Evolutionary conservation across 2,113 vertebrate genomes (phyloP).

Genomic region (Syngnathus floridae): DNA sequence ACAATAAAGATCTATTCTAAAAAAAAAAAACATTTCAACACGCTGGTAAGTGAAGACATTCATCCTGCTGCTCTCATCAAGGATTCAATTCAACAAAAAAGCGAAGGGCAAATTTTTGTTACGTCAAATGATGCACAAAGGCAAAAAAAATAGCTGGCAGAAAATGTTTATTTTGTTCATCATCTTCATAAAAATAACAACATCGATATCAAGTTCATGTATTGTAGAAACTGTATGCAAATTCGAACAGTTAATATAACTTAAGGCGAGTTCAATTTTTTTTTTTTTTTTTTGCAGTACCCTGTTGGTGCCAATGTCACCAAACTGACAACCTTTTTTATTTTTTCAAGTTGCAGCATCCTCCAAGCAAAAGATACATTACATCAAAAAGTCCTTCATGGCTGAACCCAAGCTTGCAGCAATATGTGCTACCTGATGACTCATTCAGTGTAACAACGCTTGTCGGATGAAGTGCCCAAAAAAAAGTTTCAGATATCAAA

Average conservation of each 20-base stretch:
- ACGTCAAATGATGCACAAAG: slow-evolving; percentile 42
- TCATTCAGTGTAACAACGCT: slow-evolving; percentile 50
- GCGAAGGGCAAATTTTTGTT: slow-evolving; percentile 11
- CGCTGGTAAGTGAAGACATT: not conserved
- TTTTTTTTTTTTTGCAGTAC: slow-evolving; percentile 55
- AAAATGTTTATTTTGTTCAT: slow-evolving; percentile 76
- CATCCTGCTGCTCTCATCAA: slow-evolving; percentile 13
- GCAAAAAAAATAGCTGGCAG: slow-evolving; percentile 46
- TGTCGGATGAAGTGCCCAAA: slow-evolving; percentile 42
- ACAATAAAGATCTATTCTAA: too few relatives aligned
- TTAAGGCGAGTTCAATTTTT: slow-evolving; percentile 70
- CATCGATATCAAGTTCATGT: slow-evolving; percentile 75
- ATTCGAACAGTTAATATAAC: slow-evolving; percentile 77
- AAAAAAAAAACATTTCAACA: too few relatives aligned
- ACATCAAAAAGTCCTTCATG: slow-evolving; percentile 46
- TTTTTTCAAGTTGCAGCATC: slow-evolving; percentile 46
- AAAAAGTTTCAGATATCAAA: slow-evolving; percentile 62
- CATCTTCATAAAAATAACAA: slow-evolving; percentile 83
- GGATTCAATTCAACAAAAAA: not conserved
- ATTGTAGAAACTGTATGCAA: slow-evolving; percentile 76
- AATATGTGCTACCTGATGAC: slow-evolving; percentile 77
- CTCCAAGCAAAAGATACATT: slow-evolving; percentile 45
- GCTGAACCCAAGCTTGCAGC: slow-evolving; percentile 62
- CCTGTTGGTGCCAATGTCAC: slow-evolving; percentile 58
- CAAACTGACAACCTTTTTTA: slow-evolving; percentile 40